Base-by-base conservation (phyloP, 2,888 invertebrate genomes). In the Rhodophaea formosa region DNA sequence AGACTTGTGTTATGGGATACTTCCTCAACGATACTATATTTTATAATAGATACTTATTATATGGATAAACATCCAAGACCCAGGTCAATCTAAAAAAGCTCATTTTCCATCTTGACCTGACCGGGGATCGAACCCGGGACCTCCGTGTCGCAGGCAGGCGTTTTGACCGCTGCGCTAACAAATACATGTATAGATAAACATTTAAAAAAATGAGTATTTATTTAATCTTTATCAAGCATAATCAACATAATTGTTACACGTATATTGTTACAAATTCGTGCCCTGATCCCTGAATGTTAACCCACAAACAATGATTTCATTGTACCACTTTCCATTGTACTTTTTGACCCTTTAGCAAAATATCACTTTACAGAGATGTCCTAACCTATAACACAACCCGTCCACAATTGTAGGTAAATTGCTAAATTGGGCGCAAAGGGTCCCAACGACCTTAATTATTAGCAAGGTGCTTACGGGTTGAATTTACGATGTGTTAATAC, bases 401-500 rank as follows among this genome's bases (percentile, higher is more conserved):
- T 75, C 77, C 77, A 64, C 76, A 75, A 72, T 70, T 65, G 65
- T 53, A 70, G 77, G 77, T 79, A 77, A 79, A 80, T 81, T 77
- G 79, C 76, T 77, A 81, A 86, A 86, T 86, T 86, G 85, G 80
- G 74, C 77, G 70, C 74, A 66, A 77, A 77, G 72, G 78, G 78
- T 68, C 74, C 75, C 74, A 71, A 80, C 79, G 76, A 86, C 84
- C 88, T 84, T 86, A 87, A 88, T 89, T 88, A 89, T 87, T 88
- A 87, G 80, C 84, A 85, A 87, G 88, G 88, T 88, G 82, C 83
- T 88, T 82, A 79, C 78, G 85, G 87, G 85, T 84, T 82, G 76
- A 87, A 88, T 87, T 86, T 88, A 88, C 85, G 84, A 86, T 74
- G 86, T 88, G 89, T 85, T 89, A 88, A 88, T 88, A 82, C 85